phyloP scores from a whole-genome alignment of 2,113 vertebrate genomes.

The Balaenoptera acutorostrata region DNA sequence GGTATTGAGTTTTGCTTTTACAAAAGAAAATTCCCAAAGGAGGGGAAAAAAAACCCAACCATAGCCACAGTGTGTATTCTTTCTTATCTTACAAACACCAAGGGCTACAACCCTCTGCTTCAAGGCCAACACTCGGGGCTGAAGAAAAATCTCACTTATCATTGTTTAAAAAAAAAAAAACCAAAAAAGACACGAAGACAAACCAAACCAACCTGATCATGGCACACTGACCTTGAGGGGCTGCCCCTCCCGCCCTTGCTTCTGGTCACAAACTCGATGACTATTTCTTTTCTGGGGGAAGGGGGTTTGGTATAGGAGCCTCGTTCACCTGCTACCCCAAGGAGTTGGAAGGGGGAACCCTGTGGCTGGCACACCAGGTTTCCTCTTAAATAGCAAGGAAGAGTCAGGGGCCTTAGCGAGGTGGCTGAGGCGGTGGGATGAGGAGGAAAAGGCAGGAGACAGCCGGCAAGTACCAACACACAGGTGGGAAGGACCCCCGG shows the following conservation, averaged over 20 bases:
- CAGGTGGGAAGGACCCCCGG: neutral
- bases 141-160: constrained; percentile 48
- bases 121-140: neutral
- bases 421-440: neutral
- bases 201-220: neutral
- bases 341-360: too few species aligned
- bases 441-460: neutral
- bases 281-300: too few species aligned
- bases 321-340: neutral
- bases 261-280: neutral
- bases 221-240: neutral
- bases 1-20: constrained; percentile 53
- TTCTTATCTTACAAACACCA: neutral
- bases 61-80: neutral
- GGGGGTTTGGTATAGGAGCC: neutral
- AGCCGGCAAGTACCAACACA: accelerated
- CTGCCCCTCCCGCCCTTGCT: neutral
- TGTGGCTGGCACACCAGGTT: neutral
- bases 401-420: neutral
- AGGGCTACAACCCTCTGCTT: neutral
- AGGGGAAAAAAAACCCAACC: neutral
- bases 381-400: neutral
- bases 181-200: neutral
- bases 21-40: constrained; percentile 49
- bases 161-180: neutral